phyloP scores from a whole-genome alignment of 2,888 invertebrate genomes.

The Boloria euphrosyne region DNA sequence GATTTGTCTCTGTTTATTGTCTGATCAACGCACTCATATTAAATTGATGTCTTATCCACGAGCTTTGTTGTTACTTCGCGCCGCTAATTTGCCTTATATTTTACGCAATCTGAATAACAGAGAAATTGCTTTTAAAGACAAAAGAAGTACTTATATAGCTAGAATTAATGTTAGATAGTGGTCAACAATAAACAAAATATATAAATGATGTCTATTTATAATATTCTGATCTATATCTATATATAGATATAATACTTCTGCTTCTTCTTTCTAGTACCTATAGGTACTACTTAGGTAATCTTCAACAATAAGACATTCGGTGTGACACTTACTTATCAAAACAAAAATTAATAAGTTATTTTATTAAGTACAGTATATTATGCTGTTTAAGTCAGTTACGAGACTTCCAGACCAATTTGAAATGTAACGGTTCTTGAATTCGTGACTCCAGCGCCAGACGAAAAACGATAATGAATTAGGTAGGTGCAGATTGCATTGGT shows the following conservation, averaged over 20 bases:
- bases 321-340: no score
- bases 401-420: conserved; percentile 16
- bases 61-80: conserved; percentile 52
- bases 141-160: conserved; percentile 9
- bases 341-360: neutral
- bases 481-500: conserved; percentile 10
- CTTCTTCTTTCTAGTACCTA: no score
- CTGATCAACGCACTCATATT: conserved; percentile 47
- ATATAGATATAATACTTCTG: no score
- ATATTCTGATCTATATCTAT: no score
- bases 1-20: conserved; percentile 69
- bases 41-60: conserved; percentile 39
- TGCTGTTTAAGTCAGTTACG: neutral
- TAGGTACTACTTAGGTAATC: no score
- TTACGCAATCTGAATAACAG: conserved; percentile 34
- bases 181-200: no score
- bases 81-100: conserved; percentile 57
- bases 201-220: no score
- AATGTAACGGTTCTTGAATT: conserved; percentile 23
- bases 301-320: no score
- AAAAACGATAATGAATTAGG: conserved; percentile 28
- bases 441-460: conserved; percentile 5
- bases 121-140: conserved; percentile 18
- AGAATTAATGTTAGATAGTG: no score
- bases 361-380: neutral